These are phyloP conservation scores for Drosophila gaucha DNA, from an alignment of 2,888 invertebrate species.

Conservation along the genomic window DNA sequence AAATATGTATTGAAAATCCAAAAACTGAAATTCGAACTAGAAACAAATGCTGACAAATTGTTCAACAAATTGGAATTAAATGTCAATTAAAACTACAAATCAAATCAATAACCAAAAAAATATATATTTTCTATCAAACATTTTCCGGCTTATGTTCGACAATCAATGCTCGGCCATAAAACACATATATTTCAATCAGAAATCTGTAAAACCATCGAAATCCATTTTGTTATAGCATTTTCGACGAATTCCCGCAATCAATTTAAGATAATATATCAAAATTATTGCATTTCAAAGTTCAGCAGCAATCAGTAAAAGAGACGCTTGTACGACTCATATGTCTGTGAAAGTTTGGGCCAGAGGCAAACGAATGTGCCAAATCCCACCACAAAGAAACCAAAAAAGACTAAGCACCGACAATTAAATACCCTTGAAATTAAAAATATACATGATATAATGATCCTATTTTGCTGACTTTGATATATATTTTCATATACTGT, in stretches of 20 bases:
- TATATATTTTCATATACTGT: too few relatives aligned
- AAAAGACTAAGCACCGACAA: not conserved
- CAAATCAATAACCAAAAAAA: too few relatives aligned
- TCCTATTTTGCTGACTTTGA: too few relatives aligned
- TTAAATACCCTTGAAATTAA: not conserved
- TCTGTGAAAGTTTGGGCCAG: not conserved
- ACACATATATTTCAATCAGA: slow-evolving; percentile 1
- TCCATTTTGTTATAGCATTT: not conserved
- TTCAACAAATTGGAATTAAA: not conserved
- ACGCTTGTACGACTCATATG: not conserved
- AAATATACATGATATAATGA: too few relatives aligned
- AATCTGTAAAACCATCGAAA: not conserved
- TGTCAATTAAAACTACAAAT: not conserved
- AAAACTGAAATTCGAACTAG: slow-evolving; percentile 3
- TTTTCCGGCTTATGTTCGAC: too few relatives aligned
- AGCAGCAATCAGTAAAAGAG: not conserved
- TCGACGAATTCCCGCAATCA: not conserved
- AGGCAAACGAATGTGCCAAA: not conserved
- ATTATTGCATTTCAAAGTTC: slow-evolving; percentile 13
- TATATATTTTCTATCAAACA: too few relatives aligned
- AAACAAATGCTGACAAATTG: not conserved
- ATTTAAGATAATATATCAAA: slow-evolving; percentile 10
- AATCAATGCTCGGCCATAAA: not conserved
- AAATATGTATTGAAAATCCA: not conserved
- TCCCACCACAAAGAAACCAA: not conserved